These are phyloP conservation scores for Cantharis rustica DNA, from an alignment of 2,888 invertebrate genomes.

Conservation along the genomic window DNA sequence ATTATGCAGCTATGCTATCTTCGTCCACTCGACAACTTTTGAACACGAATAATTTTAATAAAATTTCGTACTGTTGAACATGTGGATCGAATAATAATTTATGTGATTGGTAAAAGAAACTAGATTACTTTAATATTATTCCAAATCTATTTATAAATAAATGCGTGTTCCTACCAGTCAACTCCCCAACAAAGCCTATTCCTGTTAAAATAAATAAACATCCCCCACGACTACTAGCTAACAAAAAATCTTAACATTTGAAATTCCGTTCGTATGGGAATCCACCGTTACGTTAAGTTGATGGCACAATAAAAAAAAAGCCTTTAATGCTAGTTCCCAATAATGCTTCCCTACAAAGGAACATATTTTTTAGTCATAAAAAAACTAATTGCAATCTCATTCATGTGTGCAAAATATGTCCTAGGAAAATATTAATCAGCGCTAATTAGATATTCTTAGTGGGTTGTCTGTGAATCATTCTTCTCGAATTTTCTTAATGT, in stretches of 20 bases:
- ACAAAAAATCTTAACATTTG: background rate
- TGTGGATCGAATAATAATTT: background rate
- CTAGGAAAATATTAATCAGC: background rate
- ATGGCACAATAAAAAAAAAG: too few species aligned
- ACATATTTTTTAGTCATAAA: background rate
- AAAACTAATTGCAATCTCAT: background rate
- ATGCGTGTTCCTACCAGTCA: background rate
- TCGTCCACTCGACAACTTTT: background rate
- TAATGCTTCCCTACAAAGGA: background rate
- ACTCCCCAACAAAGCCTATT: background rate
- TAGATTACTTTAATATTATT: background rate
- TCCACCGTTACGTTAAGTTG: background rate
- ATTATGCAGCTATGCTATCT: background rate
- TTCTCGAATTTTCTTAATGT: background rate
- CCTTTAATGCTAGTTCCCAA: background rate
- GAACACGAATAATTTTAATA: background rate
- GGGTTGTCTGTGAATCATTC: background rate
- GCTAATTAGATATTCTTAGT: background rate
- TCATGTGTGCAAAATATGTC: background rate
- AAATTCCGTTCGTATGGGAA: background rate
- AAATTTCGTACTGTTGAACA: background rate
- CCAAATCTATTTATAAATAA: background rate
- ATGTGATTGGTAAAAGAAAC: background rate
- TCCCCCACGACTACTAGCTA: background rate
- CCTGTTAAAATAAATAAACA: background rate